These are phyloP conservation scores for Blastobasis lacticolella DNA, from an alignment of 2,888 invertebrate species.

Conservation along the genomic window DNA sequence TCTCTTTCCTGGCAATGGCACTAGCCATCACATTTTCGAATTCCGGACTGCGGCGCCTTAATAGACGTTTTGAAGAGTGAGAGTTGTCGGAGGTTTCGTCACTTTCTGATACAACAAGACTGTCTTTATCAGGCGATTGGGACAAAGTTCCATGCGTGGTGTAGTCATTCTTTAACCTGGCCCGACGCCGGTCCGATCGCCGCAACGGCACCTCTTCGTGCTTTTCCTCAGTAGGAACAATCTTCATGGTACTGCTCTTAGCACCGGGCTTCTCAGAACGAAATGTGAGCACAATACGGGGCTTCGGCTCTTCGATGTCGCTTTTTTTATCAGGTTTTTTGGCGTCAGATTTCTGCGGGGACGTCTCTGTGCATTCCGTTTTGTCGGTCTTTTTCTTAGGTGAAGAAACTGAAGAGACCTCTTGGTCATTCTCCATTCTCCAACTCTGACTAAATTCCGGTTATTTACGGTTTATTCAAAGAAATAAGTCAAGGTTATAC, in stretches of 20 bases:
- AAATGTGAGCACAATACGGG: slow-evolving; percentile 76
- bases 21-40: slow-evolving; percentile 78
- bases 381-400: slow-evolving; percentile 49
- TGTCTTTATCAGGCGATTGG: slow-evolving; percentile 38
- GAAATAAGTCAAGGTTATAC: too few species aligned
- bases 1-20: slow-evolving; percentile 83
- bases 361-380: slow-evolving; percentile 31
- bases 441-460: neutral
- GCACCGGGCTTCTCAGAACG: slow-evolving; percentile 75
- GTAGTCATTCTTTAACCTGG: slow-evolving; percentile 34
- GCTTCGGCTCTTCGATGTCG: slow-evolving; percentile 61
- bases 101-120: slow-evolving; percentile 47
- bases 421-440: slow-evolving; percentile 49
- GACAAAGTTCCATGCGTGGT: slow-evolving; percentile 35
- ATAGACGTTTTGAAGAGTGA: slow-evolving; percentile 74
- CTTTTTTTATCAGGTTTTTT: slow-evolving; percentile 40
- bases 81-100: slow-evolving; percentile 50
- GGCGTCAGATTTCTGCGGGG: slow-evolving; percentile 34
- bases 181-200: slow-evolving; percentile 43
- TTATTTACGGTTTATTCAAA: too few species aligned
- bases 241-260: slow-evolving; percentile 69
- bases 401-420: slow-evolving; percentile 23
- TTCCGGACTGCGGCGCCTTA: slow-evolving; percentile 77
- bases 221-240: slow-evolving; percentile 61
- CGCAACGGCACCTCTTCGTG: slow-evolving; percentile 51